A percentile compares a stretch with the other conserved stretches of the same genome.
Evolutionary conservation across 92 coral and sea anemone genomes (phyloP).

Genomic region (Umimayanthus chanpuru): DNA sequence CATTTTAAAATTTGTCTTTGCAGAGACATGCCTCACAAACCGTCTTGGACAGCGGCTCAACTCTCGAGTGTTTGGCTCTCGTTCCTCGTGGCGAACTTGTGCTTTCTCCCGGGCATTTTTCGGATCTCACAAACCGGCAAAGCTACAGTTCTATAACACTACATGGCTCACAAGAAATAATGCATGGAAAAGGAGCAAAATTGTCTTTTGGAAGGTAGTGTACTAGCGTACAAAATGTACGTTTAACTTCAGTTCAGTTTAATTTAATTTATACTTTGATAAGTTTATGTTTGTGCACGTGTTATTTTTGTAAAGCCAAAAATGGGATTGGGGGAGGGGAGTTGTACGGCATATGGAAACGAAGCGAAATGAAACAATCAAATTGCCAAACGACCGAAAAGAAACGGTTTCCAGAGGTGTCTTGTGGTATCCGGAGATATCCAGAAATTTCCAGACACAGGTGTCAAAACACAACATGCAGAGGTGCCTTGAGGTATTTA

Average conservation of each 20-base stretch:
- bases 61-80: neutral
- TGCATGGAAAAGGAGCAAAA: neutral
- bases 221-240: neutral
- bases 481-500: too few relatives aligned
- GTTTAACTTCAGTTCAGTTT: neutral
- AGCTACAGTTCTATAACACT: neutral
- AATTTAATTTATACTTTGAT: too few relatives aligned
- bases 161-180: neutral
- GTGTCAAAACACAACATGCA: too few relatives aligned
- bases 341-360: too few relatives aligned
- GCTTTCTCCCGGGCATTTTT: slow-evolving; percentile 26
- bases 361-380: too few relatives aligned
- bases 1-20: neutral
- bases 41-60: slow-evolving; percentile 22
- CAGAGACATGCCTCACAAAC: slow-evolving; percentile 8
- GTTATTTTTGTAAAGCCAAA: neutral
- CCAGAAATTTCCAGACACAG: too few relatives aligned
- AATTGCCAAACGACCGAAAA: too few relatives aligned
- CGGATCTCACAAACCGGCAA: slow-evolving; percentile 4
- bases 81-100: slow-evolving; percentile 24
- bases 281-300: neutral
- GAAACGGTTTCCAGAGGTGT: too few relatives aligned
- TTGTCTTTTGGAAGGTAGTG: slow-evolving; percentile 31
- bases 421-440: too few relatives aligned
- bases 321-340: too few relatives aligned